These are phyloP conservation scores for Strix occidentalis DNA, from an alignment of 2,797 vertebrate genomes.

Conservation along the genomic window DNA sequence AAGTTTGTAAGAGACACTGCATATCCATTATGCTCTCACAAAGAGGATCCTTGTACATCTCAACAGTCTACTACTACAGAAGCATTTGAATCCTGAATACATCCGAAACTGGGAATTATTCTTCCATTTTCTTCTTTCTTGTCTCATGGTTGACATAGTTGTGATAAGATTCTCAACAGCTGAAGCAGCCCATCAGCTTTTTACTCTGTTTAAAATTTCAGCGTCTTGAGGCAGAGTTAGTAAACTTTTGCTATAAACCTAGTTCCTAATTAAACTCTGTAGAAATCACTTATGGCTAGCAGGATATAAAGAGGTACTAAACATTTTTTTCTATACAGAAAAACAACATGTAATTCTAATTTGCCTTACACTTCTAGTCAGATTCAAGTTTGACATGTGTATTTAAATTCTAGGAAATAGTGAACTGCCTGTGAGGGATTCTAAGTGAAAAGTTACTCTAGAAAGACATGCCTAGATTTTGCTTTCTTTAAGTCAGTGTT, in stretches of 20 bases:
- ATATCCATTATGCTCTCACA: not conserved
- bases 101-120: not conserved
- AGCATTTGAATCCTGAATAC: not conserved
- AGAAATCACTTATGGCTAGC: not conserved
- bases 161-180: not conserved
- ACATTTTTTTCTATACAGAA: not conserved
- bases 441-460: not conserved
- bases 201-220: not conserved
- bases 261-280: not conserved
- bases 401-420: constrained; percentile 2
- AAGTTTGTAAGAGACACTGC: not conserved
- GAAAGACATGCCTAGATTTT: not conserved
- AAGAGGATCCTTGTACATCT: not conserved
- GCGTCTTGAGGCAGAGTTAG: not conserved
- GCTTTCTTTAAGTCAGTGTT: not conserved
- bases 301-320: not conserved
- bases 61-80: not conserved
- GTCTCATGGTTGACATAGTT: not conserved
- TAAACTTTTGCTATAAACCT: not conserved
- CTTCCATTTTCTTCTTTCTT: not conserved
- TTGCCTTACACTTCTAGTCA: not conserved
- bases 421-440: not conserved
- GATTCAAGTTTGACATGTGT: not conserved
- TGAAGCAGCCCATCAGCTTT: not conserved
- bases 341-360: not conserved